Base-by-base conservation (phyloP, 2,888 invertebrate genomes). In the Aplocera efformata region DNA sequence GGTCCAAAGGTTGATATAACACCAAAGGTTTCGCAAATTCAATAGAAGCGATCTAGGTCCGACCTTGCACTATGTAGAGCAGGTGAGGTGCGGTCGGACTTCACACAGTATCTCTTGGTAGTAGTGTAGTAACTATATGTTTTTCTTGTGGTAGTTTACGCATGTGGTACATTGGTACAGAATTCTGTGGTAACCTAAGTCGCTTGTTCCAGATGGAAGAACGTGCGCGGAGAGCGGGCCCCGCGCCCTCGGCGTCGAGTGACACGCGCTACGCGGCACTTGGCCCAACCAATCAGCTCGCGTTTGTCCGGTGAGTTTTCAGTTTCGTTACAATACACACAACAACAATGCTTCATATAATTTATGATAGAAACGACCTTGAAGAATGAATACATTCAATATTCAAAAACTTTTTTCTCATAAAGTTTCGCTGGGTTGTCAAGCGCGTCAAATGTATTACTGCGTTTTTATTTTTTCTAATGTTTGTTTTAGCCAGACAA, bases 191-290 rank as follows among this genome's bases (percentile, higher is more conserved):
- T 81, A 81, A 83, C 67, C 35, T 34, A 61, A 78, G 62, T 62
- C 56, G 50, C 49, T 48, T 78, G 77, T 86, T 85, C 58, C 77
- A 86, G 86, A 88, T 88, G 86, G 86, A 73, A 64, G 81, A 72
- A 56, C 71, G 73, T 67, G 74, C 74, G 69, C 73, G 74, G 72
- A 72, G 75, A 71, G 66, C 71, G 67, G 72, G 68, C 78, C 72
- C 72, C 76, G 69, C 63, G 69, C 74, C 72, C n/a, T n/a, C 68
- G 75, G 79, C 78, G 75, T 80, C 74, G 71, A 69, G 69, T 78
- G 79, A 75, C 78, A 74, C 67, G 72, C 75, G 72, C 71, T 67
- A 67, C 70, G 63, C 67, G 71, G 64, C 71, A 61, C 72, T 68
- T 64, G 63, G 63, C 50, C 62, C 72, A 53, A 61, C 68, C 66